Base-by-base conservation (phyloP, 2,888 invertebrate genomes). In the Bombylius major region DNA sequence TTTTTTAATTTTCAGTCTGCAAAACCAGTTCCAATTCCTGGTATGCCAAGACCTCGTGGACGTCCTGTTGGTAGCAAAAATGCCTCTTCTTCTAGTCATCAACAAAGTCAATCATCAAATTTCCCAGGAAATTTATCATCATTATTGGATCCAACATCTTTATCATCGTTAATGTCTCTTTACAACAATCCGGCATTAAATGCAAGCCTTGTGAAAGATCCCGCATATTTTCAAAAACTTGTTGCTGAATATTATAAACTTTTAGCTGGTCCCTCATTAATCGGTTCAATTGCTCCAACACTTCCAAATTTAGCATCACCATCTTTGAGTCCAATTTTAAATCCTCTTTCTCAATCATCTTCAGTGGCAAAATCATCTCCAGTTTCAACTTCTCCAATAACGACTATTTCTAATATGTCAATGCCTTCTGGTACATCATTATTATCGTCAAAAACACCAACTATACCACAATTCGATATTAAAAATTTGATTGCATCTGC, bases 161-260 rank as follows among this genome's bases (percentile, higher is more conserved):
- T 62, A 7, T 48, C 61, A 4, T 60, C 64, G 4, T 39, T 66
- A n/a, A 62, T 65, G 62, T 58, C 63, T 33, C 57, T 64, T 14
- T 64, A 64, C 39, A 54, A 55, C 2, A 62, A 55, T 55, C 62
- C 62, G 31, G 48, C 62, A 4, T 51, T 63, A 14, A 55, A 51
- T 13, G 54, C 48, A n/a, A 57, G 56, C 44, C 31, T 62, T 23
- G 14, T 56, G 47, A 60, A 64, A 61, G 64, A 66, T 60, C 58
- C 59, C 9, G 47, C 54, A 14, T 59, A 59, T 13, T 60, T 66
- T 36, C 62, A 64, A 50, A 62, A 60, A 14, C 57, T 67, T 12
- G 58, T 65, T 23, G 58, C 60, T 31, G 66, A 66, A 32, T 67
- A 64, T 53, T 66, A 65, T 56, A 65, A 63, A 58, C 45, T 63